Percentiles rank a stretch among this genome's conserved stretches.
Evolutionary conservation across 2,888 invertebrate species (phyloP).

Genomic region (Meiosimyza decipiens): DNA sequence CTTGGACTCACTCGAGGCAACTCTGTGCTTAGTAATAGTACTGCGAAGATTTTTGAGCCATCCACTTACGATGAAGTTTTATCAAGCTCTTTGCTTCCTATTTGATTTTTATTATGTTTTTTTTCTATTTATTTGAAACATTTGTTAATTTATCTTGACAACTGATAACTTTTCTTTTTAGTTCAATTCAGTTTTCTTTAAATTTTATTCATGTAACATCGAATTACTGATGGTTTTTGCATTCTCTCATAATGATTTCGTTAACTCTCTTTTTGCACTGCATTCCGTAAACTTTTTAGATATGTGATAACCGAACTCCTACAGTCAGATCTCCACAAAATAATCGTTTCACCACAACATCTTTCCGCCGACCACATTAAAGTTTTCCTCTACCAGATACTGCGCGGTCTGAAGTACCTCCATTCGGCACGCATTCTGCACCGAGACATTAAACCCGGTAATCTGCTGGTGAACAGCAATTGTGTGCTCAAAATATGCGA

Average conservation of each 20-base stretch:
- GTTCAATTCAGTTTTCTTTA: too few species aligned
- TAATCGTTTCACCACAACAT: constrained; percentile 99
- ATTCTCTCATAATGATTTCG: constrained; percentile 36
- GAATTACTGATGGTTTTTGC: too few species aligned
- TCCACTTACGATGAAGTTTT: too few species aligned
- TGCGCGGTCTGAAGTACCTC: constrained; percentile 98
- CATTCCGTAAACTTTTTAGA: constrained; percentile 69
- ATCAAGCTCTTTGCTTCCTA: neutral
- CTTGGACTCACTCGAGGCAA: too few species aligned
- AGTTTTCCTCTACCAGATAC: constrained; percentile 99
- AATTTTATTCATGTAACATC: too few species aligned
- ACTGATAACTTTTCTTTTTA: too few species aligned
- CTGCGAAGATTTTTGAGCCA: too few species aligned
- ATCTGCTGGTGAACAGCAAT: constrained; percentile 98
- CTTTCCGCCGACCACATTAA: constrained; percentile 99
- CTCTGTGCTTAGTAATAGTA: too few species aligned
- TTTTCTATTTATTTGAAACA: neutral
- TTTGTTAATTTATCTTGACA: neutral
- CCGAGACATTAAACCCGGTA: constrained; percentile 99
- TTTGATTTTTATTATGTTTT: neutral
- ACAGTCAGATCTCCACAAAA: constrained; percentile 99
- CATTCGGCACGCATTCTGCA: constrained; percentile 98
- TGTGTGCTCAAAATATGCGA: constrained; percentile 99
- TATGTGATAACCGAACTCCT: constrained; percentile 99
- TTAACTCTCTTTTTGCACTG: constrained; percentile 38